A percentile compares a stretch with the other conserved stretches of the same genome.
Evolutionary conservation across 2,888 invertebrate species (phyloP).

Genomic region (Antheraea assamensis): DNA sequence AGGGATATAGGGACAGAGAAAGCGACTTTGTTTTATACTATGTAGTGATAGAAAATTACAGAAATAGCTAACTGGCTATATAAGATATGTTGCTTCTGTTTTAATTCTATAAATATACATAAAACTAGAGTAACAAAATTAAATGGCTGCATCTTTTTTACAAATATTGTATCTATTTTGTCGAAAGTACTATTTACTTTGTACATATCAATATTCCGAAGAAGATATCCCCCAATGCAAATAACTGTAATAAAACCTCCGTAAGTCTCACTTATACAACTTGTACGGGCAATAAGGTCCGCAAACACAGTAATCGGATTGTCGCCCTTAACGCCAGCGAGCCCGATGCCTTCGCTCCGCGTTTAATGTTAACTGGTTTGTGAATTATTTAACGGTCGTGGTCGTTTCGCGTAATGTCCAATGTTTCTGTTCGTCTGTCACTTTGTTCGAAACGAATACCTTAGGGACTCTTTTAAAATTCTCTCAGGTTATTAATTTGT

Average conservation of each 20-base stretch:
- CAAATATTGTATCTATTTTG: not conserved
- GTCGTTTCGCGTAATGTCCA: slow-evolving; percentile 47
- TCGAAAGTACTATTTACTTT: not conserved
- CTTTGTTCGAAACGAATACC: slow-evolving; percentile 26
- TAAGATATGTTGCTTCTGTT: not conserved
- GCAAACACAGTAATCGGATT: slow-evolving; percentile 57
- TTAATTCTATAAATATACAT: not conserved
- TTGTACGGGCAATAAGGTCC: slow-evolving; percentile 36
- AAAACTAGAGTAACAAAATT: not conserved
- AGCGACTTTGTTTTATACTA: too few relatives aligned
- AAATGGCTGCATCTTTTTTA: not conserved
- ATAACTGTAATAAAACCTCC: slow-evolving; percentile 38
- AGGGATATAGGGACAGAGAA: too few relatives aligned
- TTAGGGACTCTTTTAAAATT: slow-evolving; percentile 15
- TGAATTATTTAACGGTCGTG: slow-evolving; percentile 50
- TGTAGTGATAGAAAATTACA: too few relatives aligned
- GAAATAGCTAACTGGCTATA: too few relatives aligned
- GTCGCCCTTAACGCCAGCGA: slow-evolving; percentile 28
- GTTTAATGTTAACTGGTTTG: slow-evolving; percentile 31
- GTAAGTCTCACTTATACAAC: slow-evolving; percentile 36
- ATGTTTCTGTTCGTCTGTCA: slow-evolving; percentile 47
- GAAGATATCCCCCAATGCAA: slow-evolving; percentile 35
- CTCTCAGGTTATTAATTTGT: slow-evolving; percentile 14
- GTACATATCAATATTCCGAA: slow-evolving; percentile 37
- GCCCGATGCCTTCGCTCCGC: slow-evolving; percentile 19